Base-by-base conservation (phyloP, 1,140 invertebrate genomes). In the Calephelis virginiensis region DNA sequence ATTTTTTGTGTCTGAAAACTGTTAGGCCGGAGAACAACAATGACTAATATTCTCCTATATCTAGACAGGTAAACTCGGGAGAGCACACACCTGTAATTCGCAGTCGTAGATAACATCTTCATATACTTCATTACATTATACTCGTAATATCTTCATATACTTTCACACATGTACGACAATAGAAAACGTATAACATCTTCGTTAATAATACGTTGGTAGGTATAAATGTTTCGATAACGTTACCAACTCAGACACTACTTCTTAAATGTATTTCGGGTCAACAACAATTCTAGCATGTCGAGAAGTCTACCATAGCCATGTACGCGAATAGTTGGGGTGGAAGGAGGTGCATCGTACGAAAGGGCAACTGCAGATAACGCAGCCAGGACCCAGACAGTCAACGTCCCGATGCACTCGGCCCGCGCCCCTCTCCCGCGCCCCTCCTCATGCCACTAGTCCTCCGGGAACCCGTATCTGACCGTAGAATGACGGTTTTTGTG, bases 331-430 rank as follows among this genome's bases (percentile, higher is more conserved):
- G 70, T 77, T 73, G 77, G 88, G 85, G 83, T 86, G 81, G 79
- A 74, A 81, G 80, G 85, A 82, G 78, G 88, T 88, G 88, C 86
- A 90, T 88, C 86, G 85, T 86, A 87, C 87, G 77, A 85, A 85
- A 88, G 86, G 88, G 86, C 88, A 86, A 90, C 86, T 90, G 86
- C 88, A 90, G 88, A 90, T 90, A 90, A 86, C 82, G 81, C 85
- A 82, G 77, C 76, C 82, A 76, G 78, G 77, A 81, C 76, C 84
- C 87, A 89, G 87, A 87, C 86, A 90, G 85, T 87, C 85, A 90
- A 90, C 82, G 87, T 86, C 84, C 86, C 86, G 84, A 82, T 88
- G 85, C 85, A 86, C 76, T 86, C 82, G 80, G 78, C 75, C 71
- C 63, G 47, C 70, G n/a, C 72, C 74, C 66, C 72, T 47, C 67